These are phyloP conservation scores for Cavia porcellus DNA, from an alignment of 2,113 vertebrate genomes.

Conservation along the genomic window DNA sequence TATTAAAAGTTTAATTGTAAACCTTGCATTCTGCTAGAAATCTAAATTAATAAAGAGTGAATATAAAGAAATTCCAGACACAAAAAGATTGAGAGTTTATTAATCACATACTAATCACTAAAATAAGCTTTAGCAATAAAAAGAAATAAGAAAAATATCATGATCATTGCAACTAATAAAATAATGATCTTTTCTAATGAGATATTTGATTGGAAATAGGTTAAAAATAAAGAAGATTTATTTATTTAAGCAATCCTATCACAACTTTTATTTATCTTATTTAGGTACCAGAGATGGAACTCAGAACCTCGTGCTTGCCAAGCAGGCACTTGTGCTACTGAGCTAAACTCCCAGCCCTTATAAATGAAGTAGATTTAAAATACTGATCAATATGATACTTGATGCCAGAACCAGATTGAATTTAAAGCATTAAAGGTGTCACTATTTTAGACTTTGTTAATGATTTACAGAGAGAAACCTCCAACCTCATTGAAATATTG, in stretches of 20 bases:
- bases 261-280: no score
- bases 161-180: conserved; percentile 2
- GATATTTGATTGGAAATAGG: not conserved
- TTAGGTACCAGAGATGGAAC: no score
- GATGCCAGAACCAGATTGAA: not conserved
- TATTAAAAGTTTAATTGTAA: conserved; percentile 3
- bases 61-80: not conserved
- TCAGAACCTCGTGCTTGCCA: no score
- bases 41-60: conserved; percentile 46
- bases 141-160: conserved; percentile 49
- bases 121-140: conserved; percentile 18
- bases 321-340: no score
- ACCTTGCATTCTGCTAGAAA: not conserved
- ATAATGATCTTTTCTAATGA: not conserved
- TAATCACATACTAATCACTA: not conserved
- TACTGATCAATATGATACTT: not conserved
- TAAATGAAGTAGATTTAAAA: conserved; percentile 33
- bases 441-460: not conserved
- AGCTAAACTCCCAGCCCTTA: no score
- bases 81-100: not conserved
- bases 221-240: conserved; percentile 40
- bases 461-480: conserved; percentile 27
- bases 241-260: no score
- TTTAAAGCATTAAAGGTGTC: not conserved
- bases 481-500: no score